These are phyloP conservation scores for Carcharodon carcharias DNA, from an alignment of 2,797 vertebrate species.

Conservation along the genomic window DNA sequence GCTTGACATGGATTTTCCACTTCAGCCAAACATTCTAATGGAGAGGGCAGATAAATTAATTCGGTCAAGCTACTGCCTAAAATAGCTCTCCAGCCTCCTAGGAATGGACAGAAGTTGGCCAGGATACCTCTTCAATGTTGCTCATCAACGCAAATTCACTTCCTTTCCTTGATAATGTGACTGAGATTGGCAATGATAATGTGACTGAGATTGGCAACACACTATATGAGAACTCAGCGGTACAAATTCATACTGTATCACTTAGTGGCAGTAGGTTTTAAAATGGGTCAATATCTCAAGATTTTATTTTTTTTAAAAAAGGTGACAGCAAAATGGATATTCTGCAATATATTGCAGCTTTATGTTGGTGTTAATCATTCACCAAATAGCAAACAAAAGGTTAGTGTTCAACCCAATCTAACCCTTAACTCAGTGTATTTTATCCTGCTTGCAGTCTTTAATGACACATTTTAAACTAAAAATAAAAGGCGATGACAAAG, in stretches of 20 bases:
- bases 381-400: constrained; percentile 25
- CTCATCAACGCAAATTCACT: no score
- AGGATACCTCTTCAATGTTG: neutral
- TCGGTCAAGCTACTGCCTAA: neutral
- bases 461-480: constrained; percentile 16
- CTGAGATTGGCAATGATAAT: neutral
- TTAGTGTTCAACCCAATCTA: neutral
- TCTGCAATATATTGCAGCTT: constrained; percentile 22
- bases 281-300: neutral
- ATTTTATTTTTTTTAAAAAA: neutral
- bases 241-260: neutral
- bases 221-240: neutral
- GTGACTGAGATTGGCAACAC: neutral
- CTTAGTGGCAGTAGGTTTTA: neutral
- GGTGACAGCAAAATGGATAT: neutral
- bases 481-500: neutral
- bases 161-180: neutral
- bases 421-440: neutral
- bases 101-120: neutral
- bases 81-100: neutral
- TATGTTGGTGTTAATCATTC: constrained; percentile 4
- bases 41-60: neutral
- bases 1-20: neutral
- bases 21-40: neutral
- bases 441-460: neutral